A percentile compares a stretch with the other conserved stretches of the same genome.
Conservation (phyloP, 1,140 invertebrate genomes). For the Zaprionus capensis region DNA sequence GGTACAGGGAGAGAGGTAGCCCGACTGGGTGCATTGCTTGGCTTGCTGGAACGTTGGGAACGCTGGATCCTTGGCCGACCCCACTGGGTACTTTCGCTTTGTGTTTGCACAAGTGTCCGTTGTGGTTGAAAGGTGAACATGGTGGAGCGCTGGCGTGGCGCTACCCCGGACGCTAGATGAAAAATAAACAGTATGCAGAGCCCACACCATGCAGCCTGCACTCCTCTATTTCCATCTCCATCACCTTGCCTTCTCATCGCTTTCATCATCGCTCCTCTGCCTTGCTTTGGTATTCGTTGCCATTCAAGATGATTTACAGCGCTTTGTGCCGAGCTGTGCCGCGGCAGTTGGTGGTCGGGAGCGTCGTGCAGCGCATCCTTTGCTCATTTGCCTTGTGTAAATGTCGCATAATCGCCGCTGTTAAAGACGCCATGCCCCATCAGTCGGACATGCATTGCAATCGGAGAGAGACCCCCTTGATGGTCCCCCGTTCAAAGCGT, state of each 20-base stretch:
- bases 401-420: slow-evolving; percentile 74
- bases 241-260: background rate
- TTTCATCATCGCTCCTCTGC: slow-evolving; percentile 6
- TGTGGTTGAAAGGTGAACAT: slow-evolving; percentile 78
- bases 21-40: background rate
- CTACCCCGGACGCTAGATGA: slow-evolving; percentile 63
- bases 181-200: slow-evolving; percentile 75
- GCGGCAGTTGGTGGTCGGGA: slow-evolving; percentile 6
- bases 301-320: slow-evolving; percentile 73
- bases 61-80: background rate
- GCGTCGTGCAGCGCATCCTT: slow-evolving; percentile 27
- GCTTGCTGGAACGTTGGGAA: background rate
- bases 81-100: slow-evolving; percentile 40
- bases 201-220: slow-evolving; percentile 34
- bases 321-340: slow-evolving; percentile 40
- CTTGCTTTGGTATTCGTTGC: slow-evolving; percentile 40
- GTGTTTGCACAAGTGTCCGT: slow-evolving; percentile 77
- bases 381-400: slow-evolving; percentile 63
- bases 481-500: slow-evolving; percentile 8
- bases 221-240: background rate
- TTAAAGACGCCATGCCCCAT: slow-evolving; percentile 54
- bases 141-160: slow-evolving; percentile 42
- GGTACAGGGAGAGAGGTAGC: background rate
- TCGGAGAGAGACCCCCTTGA: slow-evolving; percentile 5
- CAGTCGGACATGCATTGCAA: slow-evolving; percentile 61